phyloP scores from a whole-genome alignment of 2,888 invertebrate genomes.

The Sesia bembeciformis region DNA sequence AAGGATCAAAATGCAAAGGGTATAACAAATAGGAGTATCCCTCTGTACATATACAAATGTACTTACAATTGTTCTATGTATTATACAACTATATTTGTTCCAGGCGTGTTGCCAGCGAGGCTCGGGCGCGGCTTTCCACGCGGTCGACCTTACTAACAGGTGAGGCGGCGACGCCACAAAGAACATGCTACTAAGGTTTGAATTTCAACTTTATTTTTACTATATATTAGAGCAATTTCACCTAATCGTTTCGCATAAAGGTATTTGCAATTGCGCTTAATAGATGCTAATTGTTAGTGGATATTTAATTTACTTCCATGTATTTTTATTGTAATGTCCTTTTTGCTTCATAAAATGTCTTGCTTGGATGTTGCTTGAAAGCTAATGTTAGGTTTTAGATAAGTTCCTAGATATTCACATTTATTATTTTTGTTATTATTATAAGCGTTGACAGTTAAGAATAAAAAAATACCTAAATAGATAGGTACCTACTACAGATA shows the following conservation, averaged over 20 bases:
- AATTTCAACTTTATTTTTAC: conserved; percentile 48
- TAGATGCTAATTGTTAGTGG: neutral
- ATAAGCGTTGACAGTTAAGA: no score
- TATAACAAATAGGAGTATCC: no score
- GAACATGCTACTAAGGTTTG: conserved; percentile 74
- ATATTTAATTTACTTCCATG: neutral
- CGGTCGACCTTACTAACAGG: conserved; percentile 72
- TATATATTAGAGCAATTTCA: conserved; percentile 5
- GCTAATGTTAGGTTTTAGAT: no score
- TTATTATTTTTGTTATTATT: no score
- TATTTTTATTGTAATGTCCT: neutral
- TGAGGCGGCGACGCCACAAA: conserved; percentile 69
- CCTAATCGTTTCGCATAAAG: conserved; percentile 1
- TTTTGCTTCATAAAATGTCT: neutral
- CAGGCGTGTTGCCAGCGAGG: conserved; percentile 62
- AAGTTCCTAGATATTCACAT: no score
- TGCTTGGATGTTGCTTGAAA: no score
- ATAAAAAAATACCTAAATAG: no score
- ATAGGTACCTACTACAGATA: no score
- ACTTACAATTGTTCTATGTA: no score
- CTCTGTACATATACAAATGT: no score
- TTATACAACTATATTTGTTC: conserved; percentile 31
- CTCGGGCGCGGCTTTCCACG: conserved; percentile 57
- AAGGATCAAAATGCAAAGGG: no score
- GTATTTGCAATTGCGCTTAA: neutral